Base-by-base conservation (phyloP, 2,113 vertebrate species). In the Sinocyclocheilus anshuiensis region DNA sequence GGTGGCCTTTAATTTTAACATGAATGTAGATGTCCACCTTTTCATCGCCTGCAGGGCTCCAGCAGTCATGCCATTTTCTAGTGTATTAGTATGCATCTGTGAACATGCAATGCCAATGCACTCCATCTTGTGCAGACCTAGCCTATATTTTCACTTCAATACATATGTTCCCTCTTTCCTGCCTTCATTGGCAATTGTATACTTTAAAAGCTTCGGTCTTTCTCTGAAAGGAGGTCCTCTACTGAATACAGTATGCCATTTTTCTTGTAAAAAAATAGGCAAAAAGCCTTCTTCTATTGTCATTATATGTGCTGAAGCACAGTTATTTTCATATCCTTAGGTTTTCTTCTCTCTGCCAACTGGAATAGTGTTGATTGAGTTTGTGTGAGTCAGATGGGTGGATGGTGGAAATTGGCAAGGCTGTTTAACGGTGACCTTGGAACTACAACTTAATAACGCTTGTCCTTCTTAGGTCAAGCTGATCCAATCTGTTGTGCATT, bases 1-100 rank as follows among this genome's bases (percentile, higher is more conserved):
- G n/a, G 24, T 82, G 61, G 63, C 63, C 63, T 69, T 69, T 82
- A 22, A 50, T 69, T 82, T 82, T 39, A 50, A 22, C 80, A 82
- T 82, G 24, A 82, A 82, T 82, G 63, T 53, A 69, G 63, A 53
- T 69, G 26, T 82, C 18, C 42, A 69, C 80, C 63, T 53, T 33
- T 82, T 69, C 80, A 82, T 69, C 18, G 10, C 45, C 24, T 69
- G 42, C 61, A 33, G 42, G 59, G 79, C 79, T 50, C 36, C 63
- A 61, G 57, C 78, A 69, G 33, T 39, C 29, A 61, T 59, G 53
- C 53, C 18, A 6, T 71, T 53, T 33, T 82, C 13, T 18, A 33
- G 11, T 7, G 42, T 20, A 69, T 71, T 53, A 71, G 42, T 33
- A 42, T 48, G 61, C 59, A 26, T 65, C 11, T 29, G 61, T 11